Evolutionary conservation across 1,140 invertebrate genomes (phyloP).

Genomic region (Schlechtendalia chinensis): DNA sequence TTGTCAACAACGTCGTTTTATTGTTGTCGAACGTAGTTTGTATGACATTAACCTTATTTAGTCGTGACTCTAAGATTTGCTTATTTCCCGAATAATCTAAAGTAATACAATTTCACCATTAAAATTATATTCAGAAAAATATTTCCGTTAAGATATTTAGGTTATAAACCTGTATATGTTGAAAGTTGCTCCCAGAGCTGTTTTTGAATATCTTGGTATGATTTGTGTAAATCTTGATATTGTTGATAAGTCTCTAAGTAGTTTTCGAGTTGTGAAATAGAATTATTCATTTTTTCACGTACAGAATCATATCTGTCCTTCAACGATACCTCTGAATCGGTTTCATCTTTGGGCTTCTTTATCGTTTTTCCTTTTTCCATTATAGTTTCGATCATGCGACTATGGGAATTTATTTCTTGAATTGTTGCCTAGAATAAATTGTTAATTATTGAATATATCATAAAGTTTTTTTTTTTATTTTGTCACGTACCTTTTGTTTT

Average conservation of each 20-base stretch:
- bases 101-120: background rate
- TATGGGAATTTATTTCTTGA: constrained; percentile 88
- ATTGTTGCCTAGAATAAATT: constrained; percentile 63
- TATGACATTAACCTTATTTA: constrained; percentile 74
- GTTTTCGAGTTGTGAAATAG: constrained; percentile 71
- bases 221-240: constrained; percentile 80
- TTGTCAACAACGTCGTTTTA: constrained; percentile 26
- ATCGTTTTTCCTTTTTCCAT: constrained; percentile 76
- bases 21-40: constrained; percentile 66
- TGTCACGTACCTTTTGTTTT: constrained; percentile 70
- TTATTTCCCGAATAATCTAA: constrained; percentile 79
- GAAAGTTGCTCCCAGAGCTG: constrained; percentile 80
- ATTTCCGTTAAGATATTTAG: background rate
- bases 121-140: background rate
- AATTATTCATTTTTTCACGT: constrained; percentile 62
- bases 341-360: constrained; percentile 57
- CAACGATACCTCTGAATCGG: constrained; percentile 60
- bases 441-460: background rate
- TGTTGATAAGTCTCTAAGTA: constrained; percentile 76
- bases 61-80: constrained; percentile 68
- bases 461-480: background rate
- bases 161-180: constrained; percentile 61
- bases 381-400: constrained; percentile 82
- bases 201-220: constrained; percentile 82
- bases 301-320: constrained; percentile 68